Evolutionary conservation across 2,888 invertebrate genomes (phyloP), one percentile per base, ranked within the genome.

Genomic region (Apotomis turbidana): DNA sequence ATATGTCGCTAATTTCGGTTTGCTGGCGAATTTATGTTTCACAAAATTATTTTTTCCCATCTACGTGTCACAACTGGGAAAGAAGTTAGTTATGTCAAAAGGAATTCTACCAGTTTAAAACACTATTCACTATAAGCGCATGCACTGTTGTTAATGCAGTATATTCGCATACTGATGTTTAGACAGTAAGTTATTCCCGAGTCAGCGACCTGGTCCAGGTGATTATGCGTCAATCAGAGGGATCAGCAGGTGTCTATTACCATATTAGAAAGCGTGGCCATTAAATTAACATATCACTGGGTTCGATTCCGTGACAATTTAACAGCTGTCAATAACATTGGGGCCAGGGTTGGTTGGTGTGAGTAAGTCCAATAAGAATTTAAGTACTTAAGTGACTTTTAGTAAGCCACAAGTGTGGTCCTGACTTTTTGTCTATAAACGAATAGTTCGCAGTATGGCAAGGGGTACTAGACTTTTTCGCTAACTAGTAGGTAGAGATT

Each of bases 221-320:
- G 67, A 71, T 71, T 71, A 71, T 71, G 61, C 71, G 71, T 71
- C 71, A 71, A 71, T 71, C 71, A 61, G 67, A 54, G 67, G 61
- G 49, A 58, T 61, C 60, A 61, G 71, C 71, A 71, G 68, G 74
- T 71, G 72, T 64, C 74, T 51, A 68, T 72, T 72, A 68, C 62
- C 72, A 72, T 72, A 68, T 72, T 72, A 72, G 72, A 68, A 72
- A 72, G 72, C 63, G 49, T 44, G 51, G 44, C 63, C 68, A 68
- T 72, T 72, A 68, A 72, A 72, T 72, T 72, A 68, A 72, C 72
- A 72, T 72, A 72, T 72, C 60, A 71, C 67, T 63, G 58, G 68
- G 63, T 68, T 63, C 72, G 62, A 72, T 68, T 52, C 59, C 52
- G 51, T 59, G 59, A 72, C 72, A 68, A 63, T 68, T 72, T 72